Evolutionary conservation across 2,888 invertebrate species (phyloP), one percentile per base, ranked within the genome.

Genomic region (Autographa gamma): DNA sequence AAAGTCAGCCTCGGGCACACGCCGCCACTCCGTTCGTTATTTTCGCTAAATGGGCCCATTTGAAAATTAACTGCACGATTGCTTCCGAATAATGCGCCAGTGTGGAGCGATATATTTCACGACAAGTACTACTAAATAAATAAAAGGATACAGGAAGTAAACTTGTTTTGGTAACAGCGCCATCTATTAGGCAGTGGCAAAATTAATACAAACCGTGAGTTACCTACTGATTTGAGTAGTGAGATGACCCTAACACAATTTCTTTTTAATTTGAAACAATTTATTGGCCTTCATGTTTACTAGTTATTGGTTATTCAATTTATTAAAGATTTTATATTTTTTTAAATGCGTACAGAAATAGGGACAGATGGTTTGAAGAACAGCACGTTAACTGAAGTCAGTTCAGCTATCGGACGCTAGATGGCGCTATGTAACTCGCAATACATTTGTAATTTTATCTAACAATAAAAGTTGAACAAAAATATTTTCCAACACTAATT

Each of bases 1-100:
- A 90, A 90, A 90, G 88, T 86, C 82, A 85, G 86, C 86, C 79
- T 81, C 86, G 83, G 84, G 82, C 80, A 81, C 84, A 85, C 83
- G 84, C 85, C 87, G 82, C 86, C 88, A 84, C 86, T 85, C 78
- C 87, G 87, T 90, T 89, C 90, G 90, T 93, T 93, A 92, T 93
- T 92, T 92, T 90, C 89, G 87, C 91, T 93, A 93, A 94, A 94
- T 93, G 92, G 88, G 82, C 90, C 92, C 91, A 93, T 94, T 93
- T 92, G 86, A 88, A 93, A 93, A 94, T 93, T 94, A 93, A 93
- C 92, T 93, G 93, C 93, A 89, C 93, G 90, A 93, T 93, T 93
- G 91, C 93, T 91, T 90, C 87, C 88, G 88, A 90, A 93, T 92
- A 94, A 93, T 92, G 88, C 82, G 89, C 85, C 82, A 84, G 84